Conservation (phyloP, 1,140 invertebrate genomes). For the Drosophila biarmipes region DNA sequence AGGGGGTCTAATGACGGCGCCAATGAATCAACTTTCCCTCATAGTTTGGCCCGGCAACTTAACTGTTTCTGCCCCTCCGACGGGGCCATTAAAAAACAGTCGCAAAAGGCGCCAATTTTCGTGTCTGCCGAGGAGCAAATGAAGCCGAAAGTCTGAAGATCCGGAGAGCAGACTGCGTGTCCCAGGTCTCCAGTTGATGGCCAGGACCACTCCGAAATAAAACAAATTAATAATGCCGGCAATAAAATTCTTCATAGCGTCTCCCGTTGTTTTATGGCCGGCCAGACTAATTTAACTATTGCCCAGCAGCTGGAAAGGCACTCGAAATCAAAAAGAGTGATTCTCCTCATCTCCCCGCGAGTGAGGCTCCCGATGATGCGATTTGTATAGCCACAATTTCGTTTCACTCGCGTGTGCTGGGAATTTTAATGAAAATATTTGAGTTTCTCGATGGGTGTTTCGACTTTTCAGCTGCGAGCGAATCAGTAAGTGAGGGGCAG, state of each 20-base stretch:
- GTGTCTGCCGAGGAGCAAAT: slow-evolving; percentile 53
- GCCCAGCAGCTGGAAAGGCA: slow-evolving; percentile 2
- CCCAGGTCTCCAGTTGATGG: slow-evolving; percentile 18
- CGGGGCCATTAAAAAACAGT: slow-evolving; percentile 52
- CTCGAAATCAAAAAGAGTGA: slow-evolving; percentile 8
- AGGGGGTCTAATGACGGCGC: slow-evolving; percentile 9
- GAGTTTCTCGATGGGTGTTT: slow-evolving; percentile 20
- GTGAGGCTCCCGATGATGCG: slow-evolving; percentile 20
- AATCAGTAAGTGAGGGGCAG: not conserved
- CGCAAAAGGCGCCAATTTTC: slow-evolving; percentile 58
- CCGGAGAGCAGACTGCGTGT: not conserved
- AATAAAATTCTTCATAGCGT: slow-evolving; percentile 68
- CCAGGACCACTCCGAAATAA: slow-evolving; percentile 19
- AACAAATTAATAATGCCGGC: slow-evolving; percentile 72
- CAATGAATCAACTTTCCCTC: slow-evolving; percentile 41
- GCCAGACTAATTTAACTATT: slow-evolving; percentile 66
- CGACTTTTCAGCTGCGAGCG: slow-evolving; percentile 21
- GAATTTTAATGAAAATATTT: slow-evolving; percentile 64
- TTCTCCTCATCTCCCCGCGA: slow-evolving; percentile 18
- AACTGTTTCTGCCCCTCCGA: slow-evolving; percentile 31
- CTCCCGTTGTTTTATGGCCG: slow-evolving; percentile 58
- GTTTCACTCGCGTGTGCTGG: slow-evolving; percentile 31
- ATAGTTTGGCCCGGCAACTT: slow-evolving; percentile 29
- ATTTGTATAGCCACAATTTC: slow-evolving; percentile 43
- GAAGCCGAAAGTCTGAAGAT: slow-evolving; percentile 49